Evolutionary conservation across 1,140 invertebrate species (phyloP).

Genomic region (Drusus annulatus): DNA sequence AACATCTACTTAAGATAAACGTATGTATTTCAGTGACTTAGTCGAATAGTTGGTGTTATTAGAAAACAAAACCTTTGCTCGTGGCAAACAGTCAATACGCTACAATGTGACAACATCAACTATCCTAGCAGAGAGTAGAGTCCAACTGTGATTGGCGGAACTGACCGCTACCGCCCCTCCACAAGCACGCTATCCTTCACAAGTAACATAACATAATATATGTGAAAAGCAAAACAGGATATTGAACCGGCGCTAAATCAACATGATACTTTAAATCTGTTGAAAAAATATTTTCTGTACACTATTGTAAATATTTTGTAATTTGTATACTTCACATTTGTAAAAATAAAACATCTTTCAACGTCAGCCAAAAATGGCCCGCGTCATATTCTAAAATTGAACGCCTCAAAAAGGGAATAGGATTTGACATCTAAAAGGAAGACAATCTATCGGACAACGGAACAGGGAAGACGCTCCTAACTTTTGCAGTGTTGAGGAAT

Average conservation of each 20-base stretch:
- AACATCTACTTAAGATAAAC: constrained; percentile 14
- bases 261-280: constrained; percentile 13
- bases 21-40: constrained; percentile 3
- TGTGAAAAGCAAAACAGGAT: constrained; percentile 11
- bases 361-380: constrained; percentile 25
- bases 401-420: constrained; percentile 30
- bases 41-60: background rate
- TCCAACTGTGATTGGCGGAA: constrained; percentile 15
- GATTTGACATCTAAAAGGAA: constrained; percentile 44
- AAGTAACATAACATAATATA: background rate
- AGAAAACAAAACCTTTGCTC: background rate
- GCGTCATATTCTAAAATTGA: constrained; percentile 34
- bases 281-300: constrained; percentile 47
- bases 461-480: constrained; percentile 30
- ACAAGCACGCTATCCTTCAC: background rate
- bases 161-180: background rate
- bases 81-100: background rate
- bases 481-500: background rate
- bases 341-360: constrained; percentile 50
- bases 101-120: constrained; percentile 1
- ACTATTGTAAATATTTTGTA: constrained; percentile 47
- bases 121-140: background rate
- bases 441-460: constrained; percentile 42
- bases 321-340: constrained; percentile 46
- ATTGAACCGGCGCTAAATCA: constrained; percentile 10